phyloP scores from a whole-genome alignment of 2,888 invertebrate species.

The Abrostola triplasia region DNA sequence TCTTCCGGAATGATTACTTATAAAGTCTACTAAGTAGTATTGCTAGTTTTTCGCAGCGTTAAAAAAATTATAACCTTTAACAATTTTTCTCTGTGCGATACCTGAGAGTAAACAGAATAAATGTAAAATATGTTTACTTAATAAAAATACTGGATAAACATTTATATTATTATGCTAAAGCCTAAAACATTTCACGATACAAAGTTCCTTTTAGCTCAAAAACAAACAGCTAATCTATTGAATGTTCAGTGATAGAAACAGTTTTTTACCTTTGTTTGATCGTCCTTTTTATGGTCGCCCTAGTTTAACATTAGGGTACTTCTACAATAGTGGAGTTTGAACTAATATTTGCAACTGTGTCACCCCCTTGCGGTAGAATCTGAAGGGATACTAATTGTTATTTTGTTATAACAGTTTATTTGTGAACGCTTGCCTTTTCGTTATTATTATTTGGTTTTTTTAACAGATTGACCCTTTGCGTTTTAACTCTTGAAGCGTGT shows the following conservation, averaged over 20 bases:
- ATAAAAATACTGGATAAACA: too few species aligned
- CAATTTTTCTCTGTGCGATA: too few species aligned
- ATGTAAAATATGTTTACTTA: too few species aligned
- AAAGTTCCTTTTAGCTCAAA: not conserved
- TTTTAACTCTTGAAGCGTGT: not conserved
- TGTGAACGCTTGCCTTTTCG: constrained; percentile 62
- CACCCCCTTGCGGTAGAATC: constrained; percentile 42
- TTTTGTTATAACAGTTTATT: constrained; percentile 61
- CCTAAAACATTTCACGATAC: too few species aligned
- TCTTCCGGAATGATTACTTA: too few species aligned
- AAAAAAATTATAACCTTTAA: too few species aligned
- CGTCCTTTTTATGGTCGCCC: constrained; percentile 27
- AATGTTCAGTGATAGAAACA: not conserved
- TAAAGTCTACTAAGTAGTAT: too few species aligned
- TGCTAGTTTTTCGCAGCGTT: too few species aligned
- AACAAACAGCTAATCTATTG: constrained; percentile 22
- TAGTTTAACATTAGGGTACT: constrained; percentile 57
- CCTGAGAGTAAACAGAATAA: too few species aligned
- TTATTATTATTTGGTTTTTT: constrained; percentile 39
- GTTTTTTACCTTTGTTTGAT: constrained; percentile 29
- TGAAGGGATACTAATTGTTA: constrained; percentile 71
- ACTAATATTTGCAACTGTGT: constrained; percentile 54
- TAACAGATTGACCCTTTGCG: constrained; percentile 21
- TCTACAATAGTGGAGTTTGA: constrained; percentile 53
- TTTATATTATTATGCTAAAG: too few species aligned